phyloP scores from a whole-genome alignment of 2,113 vertebrate species.

The Tympanuchus pallidicinctus region DNA sequence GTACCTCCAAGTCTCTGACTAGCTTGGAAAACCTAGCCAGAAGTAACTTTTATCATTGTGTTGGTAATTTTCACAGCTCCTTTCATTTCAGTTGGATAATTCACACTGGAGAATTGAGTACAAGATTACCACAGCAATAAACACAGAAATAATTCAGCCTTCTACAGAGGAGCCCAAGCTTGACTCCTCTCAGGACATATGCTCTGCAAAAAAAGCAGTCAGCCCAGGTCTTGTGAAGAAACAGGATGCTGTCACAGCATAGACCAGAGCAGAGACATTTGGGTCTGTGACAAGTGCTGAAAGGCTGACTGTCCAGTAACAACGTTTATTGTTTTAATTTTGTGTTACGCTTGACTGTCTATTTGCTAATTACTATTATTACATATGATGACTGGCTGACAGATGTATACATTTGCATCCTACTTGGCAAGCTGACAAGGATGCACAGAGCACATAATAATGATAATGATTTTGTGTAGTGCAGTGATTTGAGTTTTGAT shows the following conservation, averaged over 20 bases:
- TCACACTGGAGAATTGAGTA: background rate
- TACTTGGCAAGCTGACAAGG: background rate
- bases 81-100: background rate
- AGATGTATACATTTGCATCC: background rate
- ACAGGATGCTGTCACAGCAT: background rate
- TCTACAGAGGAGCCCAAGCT: background rate
- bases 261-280: background rate
- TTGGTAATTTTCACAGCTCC: background rate
- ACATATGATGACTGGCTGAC: background rate
- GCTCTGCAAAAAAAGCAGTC: background rate
- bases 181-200: background rate
- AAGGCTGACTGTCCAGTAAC: background rate
- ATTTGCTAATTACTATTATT: constrained; percentile 14
- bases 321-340: background rate
- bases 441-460: background rate
- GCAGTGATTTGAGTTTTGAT: background rate
- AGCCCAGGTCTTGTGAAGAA: background rate
- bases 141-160: background rate
- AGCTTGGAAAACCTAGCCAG: background rate
- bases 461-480: background rate
- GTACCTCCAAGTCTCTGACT: background rate
- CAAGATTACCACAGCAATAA: background rate
- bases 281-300: background rate
- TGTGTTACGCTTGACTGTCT: background rate
- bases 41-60: background rate